phyloP scores from a whole-genome alignment of 1,140 invertebrate genomes.

The Platyscapa corneri region DNA sequence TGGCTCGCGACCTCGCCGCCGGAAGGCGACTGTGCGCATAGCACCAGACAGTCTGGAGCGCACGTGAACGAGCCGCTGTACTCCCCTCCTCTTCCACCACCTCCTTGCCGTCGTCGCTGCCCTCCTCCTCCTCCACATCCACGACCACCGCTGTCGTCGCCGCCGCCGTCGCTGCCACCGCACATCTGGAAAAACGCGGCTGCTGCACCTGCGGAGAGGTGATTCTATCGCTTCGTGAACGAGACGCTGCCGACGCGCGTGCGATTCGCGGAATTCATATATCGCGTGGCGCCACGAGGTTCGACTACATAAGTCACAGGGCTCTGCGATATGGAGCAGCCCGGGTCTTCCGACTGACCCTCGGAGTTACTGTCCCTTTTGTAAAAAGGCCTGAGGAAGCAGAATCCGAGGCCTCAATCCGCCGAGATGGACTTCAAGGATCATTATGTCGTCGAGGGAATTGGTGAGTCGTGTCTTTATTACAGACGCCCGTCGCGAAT shows the following conservation, averaged over 20 bases:
- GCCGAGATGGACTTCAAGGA: constrained; percentile 69
- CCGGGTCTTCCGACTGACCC: not conserved
- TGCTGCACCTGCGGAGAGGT: constrained; percentile 22
- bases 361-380: no score
- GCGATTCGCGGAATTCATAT: constrained; percentile 13
- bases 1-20: constrained; percentile 24
- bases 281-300: not conserved
- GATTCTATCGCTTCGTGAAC: constrained; percentile 11
- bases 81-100: not conserved
- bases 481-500: not conserved
- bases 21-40: constrained; percentile 20
- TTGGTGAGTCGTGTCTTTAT: constrained; percentile 59
- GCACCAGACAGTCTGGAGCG: constrained; percentile 36
- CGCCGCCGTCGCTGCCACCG: not conserved
- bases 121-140: not conserved
- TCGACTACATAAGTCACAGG: no score
- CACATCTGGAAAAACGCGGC: constrained; percentile 19
- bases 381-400: not conserved
- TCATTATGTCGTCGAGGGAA: constrained; percentile 66
- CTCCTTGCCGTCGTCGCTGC: not conserved
- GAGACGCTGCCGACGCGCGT: not conserved
- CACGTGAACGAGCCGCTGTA: constrained; percentile 18
- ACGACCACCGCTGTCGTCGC: not conserved
- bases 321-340: not conserved
- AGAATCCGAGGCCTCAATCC: constrained; percentile 27